phyloP scores from a whole-genome alignment of 2,113 vertebrate genomes.

The Salvelinus sp. region DNA sequence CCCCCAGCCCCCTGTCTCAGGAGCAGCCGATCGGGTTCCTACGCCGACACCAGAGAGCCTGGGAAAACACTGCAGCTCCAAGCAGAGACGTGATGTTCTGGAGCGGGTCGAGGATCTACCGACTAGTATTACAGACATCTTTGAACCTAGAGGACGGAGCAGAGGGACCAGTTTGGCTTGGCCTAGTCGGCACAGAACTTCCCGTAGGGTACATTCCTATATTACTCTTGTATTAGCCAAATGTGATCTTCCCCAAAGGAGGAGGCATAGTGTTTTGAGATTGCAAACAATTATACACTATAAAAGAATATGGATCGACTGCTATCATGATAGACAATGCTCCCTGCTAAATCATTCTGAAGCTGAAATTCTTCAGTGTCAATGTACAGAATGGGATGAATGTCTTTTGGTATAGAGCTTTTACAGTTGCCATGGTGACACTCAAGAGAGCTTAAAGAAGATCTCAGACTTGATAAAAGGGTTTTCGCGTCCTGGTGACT shows the following conservation, averaged over 20 bases:
- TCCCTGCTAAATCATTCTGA: neutral
- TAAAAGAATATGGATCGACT: neutral
- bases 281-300: neutral
- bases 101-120: neutral
- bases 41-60: conserved; percentile 26
- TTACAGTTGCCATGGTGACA: conserved; percentile 64
- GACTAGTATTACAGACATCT: neutral
- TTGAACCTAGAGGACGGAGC: neutral
- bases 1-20: conserved; percentile 18
- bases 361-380: neutral
- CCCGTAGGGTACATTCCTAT: neutral
- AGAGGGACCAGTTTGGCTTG: neutral
- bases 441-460: conserved; percentile 47
- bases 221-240: neutral
- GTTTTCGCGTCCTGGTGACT: conserved; percentile 42
- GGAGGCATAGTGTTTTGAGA: neutral
- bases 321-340: neutral
- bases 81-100: neutral
- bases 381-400: neutral
- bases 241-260: neutral
- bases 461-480: conserved; percentile 53
- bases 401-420: neutral
- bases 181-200: neutral
- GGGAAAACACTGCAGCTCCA: conserved; percentile 17
- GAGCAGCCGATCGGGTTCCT: conserved; percentile 18